Evolutionary conservation across 2,113 vertebrate genomes (phyloP).

Genomic region (Carassius auratus): DNA sequence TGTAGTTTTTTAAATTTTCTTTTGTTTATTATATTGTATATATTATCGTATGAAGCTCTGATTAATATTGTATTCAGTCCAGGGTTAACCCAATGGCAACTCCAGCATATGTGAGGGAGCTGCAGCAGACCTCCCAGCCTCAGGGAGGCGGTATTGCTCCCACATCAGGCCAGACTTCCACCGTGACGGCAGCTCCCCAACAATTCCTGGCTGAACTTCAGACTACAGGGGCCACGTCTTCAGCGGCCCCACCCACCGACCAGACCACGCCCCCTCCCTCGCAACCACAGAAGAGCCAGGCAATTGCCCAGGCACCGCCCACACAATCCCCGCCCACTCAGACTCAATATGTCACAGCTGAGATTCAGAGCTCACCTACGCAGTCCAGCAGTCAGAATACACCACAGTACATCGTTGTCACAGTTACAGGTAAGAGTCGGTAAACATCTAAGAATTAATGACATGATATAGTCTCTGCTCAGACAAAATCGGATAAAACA

Average conservation of each 20-base stretch:
- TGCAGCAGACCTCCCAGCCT: conserved; percentile 81
- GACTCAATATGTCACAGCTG: conserved; percentile 79
- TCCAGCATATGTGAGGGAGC: conserved; percentile 86
- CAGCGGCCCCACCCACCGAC: conserved; percentile 54
- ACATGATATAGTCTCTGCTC: neutral
- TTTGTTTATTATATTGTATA: neutral
- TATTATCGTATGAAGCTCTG: neutral
- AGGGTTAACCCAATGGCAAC: conserved; percentile 80
- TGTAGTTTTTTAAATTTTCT: neutral
- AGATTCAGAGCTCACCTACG: conserved; percentile 78
- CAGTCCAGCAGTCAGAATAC: conserved; percentile 77
- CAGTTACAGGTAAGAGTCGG: conserved; percentile 81
- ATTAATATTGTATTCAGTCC: conserved; percentile 55
- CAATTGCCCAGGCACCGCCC: conserved; percentile 55
- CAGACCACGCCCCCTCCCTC: conserved; percentile 67
- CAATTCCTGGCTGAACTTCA: conserved; percentile 76
- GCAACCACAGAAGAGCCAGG: conserved; percentile 60
- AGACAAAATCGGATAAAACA: neutral
- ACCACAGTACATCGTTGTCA: conserved; percentile 91
- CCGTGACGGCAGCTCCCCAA: conserved; percentile 70
- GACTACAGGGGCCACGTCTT: conserved; percentile 60
- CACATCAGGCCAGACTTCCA: conserved; percentile 68
- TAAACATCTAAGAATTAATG: neutral
- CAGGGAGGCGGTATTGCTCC: conserved; percentile 73
- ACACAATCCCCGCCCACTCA: conserved; percentile 71